Percentiles rank a stretch among this genome's conserved stretches.
These are phyloP conservation scores for Syngnathus scovelli DNA, from an alignment of 2,113 vertebrate species.

Conservation along the genomic window DNA sequence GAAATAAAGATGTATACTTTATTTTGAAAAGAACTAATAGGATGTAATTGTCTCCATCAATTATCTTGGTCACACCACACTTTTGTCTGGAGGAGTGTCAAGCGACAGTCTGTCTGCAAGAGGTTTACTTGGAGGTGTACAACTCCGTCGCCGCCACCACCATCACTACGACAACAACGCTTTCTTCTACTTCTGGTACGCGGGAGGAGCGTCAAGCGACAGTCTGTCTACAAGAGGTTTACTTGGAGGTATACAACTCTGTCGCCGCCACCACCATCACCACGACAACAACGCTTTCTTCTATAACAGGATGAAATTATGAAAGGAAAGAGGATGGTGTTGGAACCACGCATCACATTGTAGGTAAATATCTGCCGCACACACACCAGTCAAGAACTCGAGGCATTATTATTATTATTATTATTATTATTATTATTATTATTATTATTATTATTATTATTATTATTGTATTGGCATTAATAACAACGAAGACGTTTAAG, in stretches of 20 bases:
- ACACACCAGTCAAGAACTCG: neutral
- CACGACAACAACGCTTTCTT: neutral
- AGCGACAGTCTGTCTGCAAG: neutral
- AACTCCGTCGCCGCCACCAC: neutral
- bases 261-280: neutral
- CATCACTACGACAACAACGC: no score
- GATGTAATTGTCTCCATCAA: no score
- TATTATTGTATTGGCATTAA: neutral
- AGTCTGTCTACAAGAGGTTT: neutral
- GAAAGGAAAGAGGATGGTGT: neutral
- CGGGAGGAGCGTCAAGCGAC: neutral
- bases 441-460: neutral
- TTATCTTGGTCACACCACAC: neutral
- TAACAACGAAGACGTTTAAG: neutral
- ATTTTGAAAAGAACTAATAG: neutral
- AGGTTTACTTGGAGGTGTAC: neutral
- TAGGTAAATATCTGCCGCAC: constrained; percentile 5
- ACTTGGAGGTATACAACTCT: neutral
- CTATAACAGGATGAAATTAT: neutral
- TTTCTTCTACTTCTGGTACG: neutral
- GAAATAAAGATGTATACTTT: neutral
- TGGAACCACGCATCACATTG: neutral
- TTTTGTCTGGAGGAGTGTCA: neutral
- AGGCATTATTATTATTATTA: neutral
- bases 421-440: neutral